Percentiles rank a stretch among this genome's conserved stretches.
phyloP scores from a whole-genome alignment of 2,888 invertebrate species.

The Arrhopalites spinosus region DNA sequence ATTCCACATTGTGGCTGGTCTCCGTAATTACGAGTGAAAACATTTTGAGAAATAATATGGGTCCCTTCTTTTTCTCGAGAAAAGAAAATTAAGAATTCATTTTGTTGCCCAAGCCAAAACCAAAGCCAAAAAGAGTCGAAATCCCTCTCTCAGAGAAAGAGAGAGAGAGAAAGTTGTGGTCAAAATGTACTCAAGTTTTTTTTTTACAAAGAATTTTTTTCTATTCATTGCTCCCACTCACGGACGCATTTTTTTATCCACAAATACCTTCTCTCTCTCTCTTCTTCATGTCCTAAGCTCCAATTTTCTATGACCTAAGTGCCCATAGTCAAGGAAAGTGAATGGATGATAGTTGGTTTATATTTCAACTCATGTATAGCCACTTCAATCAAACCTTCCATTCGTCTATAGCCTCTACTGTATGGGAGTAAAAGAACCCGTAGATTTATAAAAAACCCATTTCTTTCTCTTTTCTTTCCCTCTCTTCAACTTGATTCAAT shows the following conservation, averaged over 20 bases:
- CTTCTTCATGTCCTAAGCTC: not conserved
- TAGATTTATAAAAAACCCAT: not conserved
- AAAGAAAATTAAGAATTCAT: too few species aligned
- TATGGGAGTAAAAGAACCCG: not conserved
- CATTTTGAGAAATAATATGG: too few species aligned
- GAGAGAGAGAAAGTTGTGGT: too few species aligned
- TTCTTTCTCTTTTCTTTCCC: not conserved
- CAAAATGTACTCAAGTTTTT: too few species aligned
- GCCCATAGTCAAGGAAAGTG: not conserved
- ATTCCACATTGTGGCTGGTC: too few species aligned
- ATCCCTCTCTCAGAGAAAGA: too few species aligned
- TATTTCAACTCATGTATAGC: not conserved
- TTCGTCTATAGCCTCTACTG: not conserved
- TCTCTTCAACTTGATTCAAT: conserved; percentile 8
- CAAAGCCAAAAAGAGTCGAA: too few species aligned
- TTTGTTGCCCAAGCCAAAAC: too few species aligned
- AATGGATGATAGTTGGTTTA: not conserved
- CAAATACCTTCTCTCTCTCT: not conserved
- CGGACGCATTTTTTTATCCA: not conserved
- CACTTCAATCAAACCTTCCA: too few species aligned
- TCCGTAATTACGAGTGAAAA: too few species aligned
- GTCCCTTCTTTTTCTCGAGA: too few species aligned
- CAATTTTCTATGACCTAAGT: not conserved
- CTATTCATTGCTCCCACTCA: not conserved
- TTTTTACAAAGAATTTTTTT: not conserved